phyloP scores from a whole-genome alignment of 1,140 invertebrate genomes.

The Thaumetopoea pityocampa region DNA sequence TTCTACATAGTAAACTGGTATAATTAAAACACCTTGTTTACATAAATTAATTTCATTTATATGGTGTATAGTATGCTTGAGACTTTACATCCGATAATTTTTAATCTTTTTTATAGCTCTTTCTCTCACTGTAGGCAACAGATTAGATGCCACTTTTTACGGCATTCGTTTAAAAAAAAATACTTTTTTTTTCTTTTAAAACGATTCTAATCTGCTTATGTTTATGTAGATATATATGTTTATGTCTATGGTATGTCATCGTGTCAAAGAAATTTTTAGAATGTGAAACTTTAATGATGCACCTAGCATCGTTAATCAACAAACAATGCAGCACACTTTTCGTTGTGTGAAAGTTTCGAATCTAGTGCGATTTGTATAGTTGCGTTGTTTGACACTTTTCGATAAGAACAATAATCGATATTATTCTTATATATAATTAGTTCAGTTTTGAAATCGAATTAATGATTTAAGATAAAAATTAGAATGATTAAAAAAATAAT shows the following conservation, averaged over 20 bases:
- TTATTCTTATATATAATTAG: neutral
- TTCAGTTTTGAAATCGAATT: neutral
- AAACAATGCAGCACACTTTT: conserved; percentile 48
- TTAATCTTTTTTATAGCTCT: too few relatives aligned
- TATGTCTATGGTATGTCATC: neutral
- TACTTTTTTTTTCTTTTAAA: too few relatives aligned
- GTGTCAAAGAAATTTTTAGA: neutral
- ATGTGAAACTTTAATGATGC: conserved; percentile 15
- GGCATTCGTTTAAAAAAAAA: too few relatives aligned
- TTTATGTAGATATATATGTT: conserved; percentile 1
- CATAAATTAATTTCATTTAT: neutral
- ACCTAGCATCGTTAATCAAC: conserved; percentile 23
- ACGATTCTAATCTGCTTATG: too few relatives aligned
- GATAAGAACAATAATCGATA: conserved; percentile 10
- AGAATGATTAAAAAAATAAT: neutral
- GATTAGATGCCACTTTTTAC: too few relatives aligned
- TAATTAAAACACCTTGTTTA: conserved; percentile 1
- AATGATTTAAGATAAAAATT: neutral
- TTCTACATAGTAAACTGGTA: conserved; percentile 6
- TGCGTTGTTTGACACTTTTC: conserved; percentile 9
- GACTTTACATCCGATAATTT: too few relatives aligned
- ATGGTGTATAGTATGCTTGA: too few relatives aligned
- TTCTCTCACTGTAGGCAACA: too few relatives aligned
- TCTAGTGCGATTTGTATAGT: conserved; percentile 37
- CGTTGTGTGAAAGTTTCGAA: conserved; percentile 56